Percentiles rank a stretch among this genome's conserved stretches.
Evolutionary conservation across 2,113 vertebrate genomes (phyloP).

Genomic region (Ictalurus punctatus): DNA sequence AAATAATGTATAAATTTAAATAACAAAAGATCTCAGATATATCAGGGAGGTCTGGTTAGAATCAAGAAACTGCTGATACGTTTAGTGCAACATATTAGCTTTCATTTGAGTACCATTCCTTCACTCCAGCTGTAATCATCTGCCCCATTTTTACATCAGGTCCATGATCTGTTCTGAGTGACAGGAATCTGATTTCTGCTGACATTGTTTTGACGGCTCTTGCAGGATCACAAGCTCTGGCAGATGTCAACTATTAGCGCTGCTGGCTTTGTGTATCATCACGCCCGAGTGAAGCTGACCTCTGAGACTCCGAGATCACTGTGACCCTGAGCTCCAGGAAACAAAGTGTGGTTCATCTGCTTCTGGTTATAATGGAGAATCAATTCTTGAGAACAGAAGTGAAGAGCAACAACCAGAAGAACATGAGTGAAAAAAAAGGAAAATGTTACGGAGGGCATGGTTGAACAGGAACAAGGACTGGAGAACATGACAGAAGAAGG

Average conservation of each 20-base stretch:
- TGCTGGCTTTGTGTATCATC: slow-evolving; percentile 66
- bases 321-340: slow-evolving; percentile 18
- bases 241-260: slow-evolving; percentile 74
- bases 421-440: background rate
- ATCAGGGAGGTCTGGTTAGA: background rate
- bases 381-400: background rate
- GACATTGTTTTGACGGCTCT: slow-evolving; percentile 69
- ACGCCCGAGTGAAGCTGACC: slow-evolving; percentile 58
- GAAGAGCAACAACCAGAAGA: slow-evolving; percentile 1
- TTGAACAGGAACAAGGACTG: background rate
- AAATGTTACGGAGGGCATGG: background rate
- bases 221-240: slow-evolving; percentile 56
- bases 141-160: background rate
- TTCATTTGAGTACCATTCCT: background rate
- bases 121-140: slow-evolving; percentile 33
- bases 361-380: slow-evolving; percentile 27
- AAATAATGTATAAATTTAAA: background rate
- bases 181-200: slow-evolving; percentile 64
- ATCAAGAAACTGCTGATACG: background rate
- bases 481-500: background rate
- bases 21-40: background rate
- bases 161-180: slow-evolving; percentile 44
- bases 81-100: slow-evolving; percentile 6
- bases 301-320: slow-evolving; percentile 24
- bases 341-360: slow-evolving; percentile 10